Conservation (phyloP, 2,797 vertebrate species). For the Onychomys arenicola region DNA sequence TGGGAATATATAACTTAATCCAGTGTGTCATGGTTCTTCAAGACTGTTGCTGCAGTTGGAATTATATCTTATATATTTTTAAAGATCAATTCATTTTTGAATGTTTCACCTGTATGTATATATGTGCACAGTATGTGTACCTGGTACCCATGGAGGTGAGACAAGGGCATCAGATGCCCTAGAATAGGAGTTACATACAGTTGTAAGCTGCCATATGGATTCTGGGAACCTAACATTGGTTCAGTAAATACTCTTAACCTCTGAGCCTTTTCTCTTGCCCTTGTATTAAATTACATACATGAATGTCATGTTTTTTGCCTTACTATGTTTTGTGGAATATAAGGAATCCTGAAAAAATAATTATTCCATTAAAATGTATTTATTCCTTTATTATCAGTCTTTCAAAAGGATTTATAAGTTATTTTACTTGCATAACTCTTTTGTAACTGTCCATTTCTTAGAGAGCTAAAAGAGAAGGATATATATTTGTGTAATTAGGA, state of each 20-base stretch:
- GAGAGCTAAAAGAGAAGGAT: background rate
- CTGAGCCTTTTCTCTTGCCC: background rate
- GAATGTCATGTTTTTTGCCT: background rate
- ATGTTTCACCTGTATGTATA: background rate
- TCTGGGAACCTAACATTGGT: background rate
- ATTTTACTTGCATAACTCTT: conserved; percentile 40
- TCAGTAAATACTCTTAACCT: background rate
- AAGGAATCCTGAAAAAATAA: background rate
- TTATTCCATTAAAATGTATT: background rate
- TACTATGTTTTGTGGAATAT: background rate
- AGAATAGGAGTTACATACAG: background rate
- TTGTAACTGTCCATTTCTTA: conserved; percentile 59
- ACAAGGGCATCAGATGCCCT: background rate
- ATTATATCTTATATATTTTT: background rate
- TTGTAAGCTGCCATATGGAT: background rate
- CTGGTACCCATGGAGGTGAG: background rate
- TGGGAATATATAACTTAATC: background rate
- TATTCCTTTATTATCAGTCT: background rate
- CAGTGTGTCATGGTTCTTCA: background rate
- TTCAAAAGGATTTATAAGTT: background rate
- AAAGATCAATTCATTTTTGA: background rate
- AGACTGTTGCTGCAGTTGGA: background rate
- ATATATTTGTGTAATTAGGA: background rate
- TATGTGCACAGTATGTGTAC: background rate
- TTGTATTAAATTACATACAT: background rate